Conservation (phyloP, 1,140 invertebrate species). For the Argopecten irradians region DNA sequence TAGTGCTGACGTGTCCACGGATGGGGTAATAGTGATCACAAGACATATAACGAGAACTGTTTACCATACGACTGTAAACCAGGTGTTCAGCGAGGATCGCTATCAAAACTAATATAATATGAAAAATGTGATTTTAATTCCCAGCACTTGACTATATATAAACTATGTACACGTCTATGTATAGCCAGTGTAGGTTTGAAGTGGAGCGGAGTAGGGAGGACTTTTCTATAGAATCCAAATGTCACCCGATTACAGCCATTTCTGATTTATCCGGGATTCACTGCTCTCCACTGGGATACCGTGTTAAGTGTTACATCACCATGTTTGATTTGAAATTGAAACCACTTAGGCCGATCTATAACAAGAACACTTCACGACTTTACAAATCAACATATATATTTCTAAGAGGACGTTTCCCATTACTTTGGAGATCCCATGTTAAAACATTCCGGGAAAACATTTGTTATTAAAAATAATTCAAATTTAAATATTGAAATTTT, state of each 20-base stretch:
- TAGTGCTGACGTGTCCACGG: neutral
- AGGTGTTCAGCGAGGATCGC: conserved; percentile 4
- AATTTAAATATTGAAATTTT: conserved; percentile 11
- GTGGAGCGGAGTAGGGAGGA: neutral
- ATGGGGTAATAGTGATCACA: neutral
- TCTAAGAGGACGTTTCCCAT: neutral
- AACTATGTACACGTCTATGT: neutral
- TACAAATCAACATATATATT: neutral
- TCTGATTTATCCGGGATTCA: neutral
- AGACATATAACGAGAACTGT: neutral
- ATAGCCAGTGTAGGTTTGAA: neutral
- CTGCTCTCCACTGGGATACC: neutral
- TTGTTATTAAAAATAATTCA: conserved; percentile 19
- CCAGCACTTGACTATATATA: neutral
- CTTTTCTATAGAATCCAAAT: conserved; percentile 12
- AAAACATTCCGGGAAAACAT: neutral
- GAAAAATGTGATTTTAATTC: neutral
- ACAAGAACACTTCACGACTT: neutral
- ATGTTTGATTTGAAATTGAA: conserved; percentile 19
- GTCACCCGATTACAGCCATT: neutral
- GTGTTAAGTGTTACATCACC: neutral
- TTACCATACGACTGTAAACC: neutral
- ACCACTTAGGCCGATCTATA: neutral
- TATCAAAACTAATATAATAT: conserved; percentile 24
- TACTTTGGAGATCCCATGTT: neutral